Conservation (phyloP, 2,888 invertebrate species). For the Vesta saturnalis region DNA sequence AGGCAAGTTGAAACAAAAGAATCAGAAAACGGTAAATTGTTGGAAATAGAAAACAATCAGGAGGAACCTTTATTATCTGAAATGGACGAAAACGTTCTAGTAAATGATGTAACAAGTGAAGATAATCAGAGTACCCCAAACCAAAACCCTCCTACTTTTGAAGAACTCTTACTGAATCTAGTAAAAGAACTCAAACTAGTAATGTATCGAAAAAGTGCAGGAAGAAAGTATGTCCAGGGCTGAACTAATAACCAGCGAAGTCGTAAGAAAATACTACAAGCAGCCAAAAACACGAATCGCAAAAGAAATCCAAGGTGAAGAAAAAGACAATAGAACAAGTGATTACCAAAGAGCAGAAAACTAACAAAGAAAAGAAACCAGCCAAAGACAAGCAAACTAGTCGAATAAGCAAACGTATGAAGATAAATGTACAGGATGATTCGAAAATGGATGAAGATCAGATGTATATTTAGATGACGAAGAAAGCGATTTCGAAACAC, state of each 20-base stretch:
- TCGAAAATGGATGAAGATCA: background rate
- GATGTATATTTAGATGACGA: conserved; percentile 4
- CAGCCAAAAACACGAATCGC: conserved; percentile 11
- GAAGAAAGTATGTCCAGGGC: conserved; percentile 9
- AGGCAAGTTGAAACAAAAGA: too few species aligned
- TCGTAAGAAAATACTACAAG: conserved; percentile 14
- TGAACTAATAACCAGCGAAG: conserved; percentile 16
- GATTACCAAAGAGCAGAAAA: too few species aligned
- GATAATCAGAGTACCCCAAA: too few species aligned
- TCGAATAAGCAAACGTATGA: conserved; percentile 4
- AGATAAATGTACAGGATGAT: background rate
- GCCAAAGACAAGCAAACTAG: too few species aligned
- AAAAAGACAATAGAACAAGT: too few species aligned
- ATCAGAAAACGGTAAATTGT: too few species aligned
- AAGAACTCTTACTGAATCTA: conserved; percentile 14
- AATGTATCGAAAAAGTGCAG: conserved; percentile 5
- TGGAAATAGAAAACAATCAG: background rate
- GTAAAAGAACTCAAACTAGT: conserved; percentile 12
- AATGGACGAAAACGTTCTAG: too few species aligned
- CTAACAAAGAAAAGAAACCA: conserved; percentile 9
- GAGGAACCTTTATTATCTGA: background rate
- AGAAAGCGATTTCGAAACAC: conserved; percentile 15
- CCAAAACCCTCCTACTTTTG: background rate
- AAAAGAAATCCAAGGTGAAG: conserved; percentile 2
- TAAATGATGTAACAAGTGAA: too few species aligned